Percentiles rank a stretch among this genome's conserved stretches.
phyloP scores from a whole-genome alignment of 2,113 vertebrate genomes.

The rat (Rattus norvegicus) region GRCr8 NC_086029.1:68547001-68547500 shows the following conservation, averaged over 20 bases:
- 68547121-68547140: not conserved
- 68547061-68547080: not conserved
- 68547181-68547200: slow-evolving; percentile 15
- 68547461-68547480: not conserved
- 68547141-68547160: slow-evolving; percentile 35
- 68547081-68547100: not conserved
- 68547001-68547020: too few relatives aligned
- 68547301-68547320: slow-evolving; percentile 50
- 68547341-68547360: slow-evolving; percentile 36
- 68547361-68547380: not conserved
- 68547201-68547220: not conserved
- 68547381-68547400: not conserved
- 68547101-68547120: not conserved
- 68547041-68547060: not conserved
- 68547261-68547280: slow-evolving; percentile 26
- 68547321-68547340: not conserved
- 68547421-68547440: not conserved
- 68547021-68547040: too few relatives aligned
- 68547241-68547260: slow-evolving; percentile 15
- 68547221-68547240: not conserved
- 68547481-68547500: not conserved
- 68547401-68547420: slow-evolving; percentile 31
- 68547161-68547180: not conserved
- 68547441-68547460: not conserved
- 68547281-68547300: slow-evolving; percentile 43